Base-by-base conservation (phyloP, 2,888 invertebrate genomes). In the Hyppa rectilinea region DNA sequence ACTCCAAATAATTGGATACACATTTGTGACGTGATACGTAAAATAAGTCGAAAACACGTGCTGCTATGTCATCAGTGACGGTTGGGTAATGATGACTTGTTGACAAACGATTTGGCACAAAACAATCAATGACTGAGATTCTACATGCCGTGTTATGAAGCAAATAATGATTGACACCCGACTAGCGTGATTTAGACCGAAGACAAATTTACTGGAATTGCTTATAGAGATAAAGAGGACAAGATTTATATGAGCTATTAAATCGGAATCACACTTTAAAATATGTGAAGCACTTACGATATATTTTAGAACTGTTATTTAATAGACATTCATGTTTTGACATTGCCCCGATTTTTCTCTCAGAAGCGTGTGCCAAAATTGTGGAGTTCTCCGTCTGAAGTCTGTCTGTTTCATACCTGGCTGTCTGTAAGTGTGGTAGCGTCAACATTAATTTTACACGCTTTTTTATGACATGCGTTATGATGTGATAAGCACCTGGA, bases 1-100 rank as follows among this genome's bases (percentile, higher is more conserved):
- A 82, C 80, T 82, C 74, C 75, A 82, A 58, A 55, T 86, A 85
- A 89, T 88, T 88, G 85, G 69, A 66, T 55, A 76, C 64, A 77
- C 52, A 75, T 76, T 71, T 72, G 55, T 74, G 72, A 68, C 68
- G 36, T 72, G 69, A 68, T 78, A 75, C 62, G 26, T 43, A 45
- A 66, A 73, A 74, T 67, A 58, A 53, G 61, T 50, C n/a, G 23
- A 61, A 62, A 68, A 64, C 66, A 80, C 61, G 73, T 74, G 75
- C 62, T 55, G 73, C 47, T 47, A 74, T 73, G 64, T 52, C 65
- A 69, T 71, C 65, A 69, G 69, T 77, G 77, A 78, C 79, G 78
- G 81, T 78, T 74, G 45, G 58, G 52, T 53, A 52, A 60, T 65
- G 56, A 60, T 62, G 56, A 63, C 47, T 75, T 61, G 75, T 71